Evolutionary conservation across 2,888 invertebrate species (phyloP), one percentile per base, ranked within the genome.

Genomic region (Philaethria dido): DNA sequence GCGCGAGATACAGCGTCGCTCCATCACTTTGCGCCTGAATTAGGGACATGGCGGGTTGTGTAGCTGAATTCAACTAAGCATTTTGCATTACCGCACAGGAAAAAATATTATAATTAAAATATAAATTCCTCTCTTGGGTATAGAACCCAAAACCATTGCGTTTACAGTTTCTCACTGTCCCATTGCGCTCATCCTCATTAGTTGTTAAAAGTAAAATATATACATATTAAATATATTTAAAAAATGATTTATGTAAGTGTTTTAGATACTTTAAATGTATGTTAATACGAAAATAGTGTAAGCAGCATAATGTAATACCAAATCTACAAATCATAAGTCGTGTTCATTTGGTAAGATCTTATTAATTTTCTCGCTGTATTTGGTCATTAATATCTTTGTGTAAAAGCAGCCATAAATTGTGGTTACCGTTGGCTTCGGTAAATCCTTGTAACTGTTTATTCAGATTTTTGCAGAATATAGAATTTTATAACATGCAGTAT

Each of bases 341-440:
- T 79, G 76, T 80, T 80, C 80, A 81, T 87, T 82, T 83, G 77
- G 78, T 77, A 80, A 82, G 83, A 87, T 86, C 87, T 84, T 84
- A 85, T 80, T 66, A 66, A 72, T 70, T 66, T 67, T 72, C 66
- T 63, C 62, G 33, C 57, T 64, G 67, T 71, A 67, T 69, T 72
- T 70, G 60, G 55, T 72, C 72, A 73, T 73, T 75, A 75, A 76
- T 76, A 74, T 72, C 68, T 65, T 65, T 66, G 59, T 66, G 73
- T 72, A 71, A 73, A 72, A 70, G 74, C 72, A 69, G 65, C 61
- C 64, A 72, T 74, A 75, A 73, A 77, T 73, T 72, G 68, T 64
- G 69, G 73, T 78, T 74, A 75, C 74, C 64, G 52, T 20, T 45
- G 50, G 67, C 45, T 63, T 50, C 48, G 14, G 62, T 57, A 5